Evolutionary conservation across 2,888 invertebrate species (phyloP).

Genomic region (Eupithecia centaureata): DNA sequence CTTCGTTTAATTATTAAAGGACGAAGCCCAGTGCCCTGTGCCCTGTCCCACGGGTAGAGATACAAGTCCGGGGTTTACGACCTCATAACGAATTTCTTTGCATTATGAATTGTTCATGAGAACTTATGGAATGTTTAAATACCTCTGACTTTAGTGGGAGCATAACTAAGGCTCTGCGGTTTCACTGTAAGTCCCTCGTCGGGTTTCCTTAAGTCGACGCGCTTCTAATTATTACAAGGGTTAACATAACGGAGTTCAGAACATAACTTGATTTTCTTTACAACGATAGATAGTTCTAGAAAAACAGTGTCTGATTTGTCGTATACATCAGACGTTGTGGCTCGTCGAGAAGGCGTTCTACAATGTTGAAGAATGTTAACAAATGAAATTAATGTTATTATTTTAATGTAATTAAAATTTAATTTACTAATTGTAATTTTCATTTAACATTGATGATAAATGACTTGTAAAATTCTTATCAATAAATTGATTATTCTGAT

Average conservation of each 20-base stretch:
- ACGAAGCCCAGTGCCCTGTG: background rate
- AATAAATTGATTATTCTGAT: too few relatives aligned
- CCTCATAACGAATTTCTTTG: constrained; percentile 34
- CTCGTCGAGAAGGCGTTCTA: too few relatives aligned
- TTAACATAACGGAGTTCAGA: background rate
- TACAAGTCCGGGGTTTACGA: background rate
- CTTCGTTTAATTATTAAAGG: constrained; percentile 37
- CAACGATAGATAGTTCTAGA: background rate
- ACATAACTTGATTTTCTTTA: background rate
- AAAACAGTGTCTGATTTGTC: background rate
- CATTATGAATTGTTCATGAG: constrained; percentile 24
- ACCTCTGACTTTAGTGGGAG: background rate
- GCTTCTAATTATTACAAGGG: background rate
- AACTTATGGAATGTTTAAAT: background rate
- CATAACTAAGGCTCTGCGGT: background rate
- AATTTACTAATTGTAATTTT: too few relatives aligned
- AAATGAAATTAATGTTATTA: too few relatives aligned
- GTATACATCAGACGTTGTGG: background rate
- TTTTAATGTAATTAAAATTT: too few relatives aligned
- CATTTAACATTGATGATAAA: too few relatives aligned
- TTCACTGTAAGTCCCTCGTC: background rate
- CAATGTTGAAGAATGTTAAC: too few relatives aligned
- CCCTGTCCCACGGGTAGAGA: constrained; percentile 1
- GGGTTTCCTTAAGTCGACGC: background rate
- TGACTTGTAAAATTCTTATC: too few relatives aligned